Evolutionary conservation across 2,113 vertebrate genomes (phyloP).

Genomic region (Solea senegalensis): DNA sequence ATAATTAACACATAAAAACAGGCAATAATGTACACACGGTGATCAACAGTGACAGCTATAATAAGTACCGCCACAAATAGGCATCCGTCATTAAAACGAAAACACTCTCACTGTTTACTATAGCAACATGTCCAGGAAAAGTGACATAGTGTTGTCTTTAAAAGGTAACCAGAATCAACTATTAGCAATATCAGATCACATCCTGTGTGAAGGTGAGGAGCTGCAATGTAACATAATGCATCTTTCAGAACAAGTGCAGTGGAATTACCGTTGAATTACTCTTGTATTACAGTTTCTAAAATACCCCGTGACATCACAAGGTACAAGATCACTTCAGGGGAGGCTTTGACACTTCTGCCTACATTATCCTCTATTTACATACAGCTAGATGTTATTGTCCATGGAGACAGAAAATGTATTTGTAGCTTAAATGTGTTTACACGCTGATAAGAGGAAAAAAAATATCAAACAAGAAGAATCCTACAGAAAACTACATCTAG

Average conservation of each 20-base stretch:
- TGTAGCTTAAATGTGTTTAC: constrained; percentile 9
- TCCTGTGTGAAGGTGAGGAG: constrained; percentile 19
- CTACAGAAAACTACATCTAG: constrained; percentile 17
- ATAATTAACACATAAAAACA: no score
- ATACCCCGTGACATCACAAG: not conserved
- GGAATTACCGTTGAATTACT: not conserved
- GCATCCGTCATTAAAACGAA: no score
- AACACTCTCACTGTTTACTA: no score
- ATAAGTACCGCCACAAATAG: no score
- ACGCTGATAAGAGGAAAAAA: constrained; percentile 25
- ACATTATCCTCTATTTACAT: not conserved
- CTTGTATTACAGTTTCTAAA: not conserved
- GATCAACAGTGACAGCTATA: no score
- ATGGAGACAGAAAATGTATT: not conserved
- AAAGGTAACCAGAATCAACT: no score
- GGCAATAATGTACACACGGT: no score
- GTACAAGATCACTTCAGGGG: not conserved
- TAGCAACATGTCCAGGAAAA: no score
- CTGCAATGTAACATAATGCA: constrained; percentile 1
- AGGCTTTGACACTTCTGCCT: not conserved
- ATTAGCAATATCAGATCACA: constrained; percentile 2
- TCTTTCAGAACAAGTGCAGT: constrained; percentile 1
- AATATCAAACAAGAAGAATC: not conserved
- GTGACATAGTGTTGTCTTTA: no score
- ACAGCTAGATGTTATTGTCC: constrained; percentile 14